phyloP scores from a whole-genome alignment of 2,113 vertebrate genomes.

The Leptosomus discolor region DNA sequence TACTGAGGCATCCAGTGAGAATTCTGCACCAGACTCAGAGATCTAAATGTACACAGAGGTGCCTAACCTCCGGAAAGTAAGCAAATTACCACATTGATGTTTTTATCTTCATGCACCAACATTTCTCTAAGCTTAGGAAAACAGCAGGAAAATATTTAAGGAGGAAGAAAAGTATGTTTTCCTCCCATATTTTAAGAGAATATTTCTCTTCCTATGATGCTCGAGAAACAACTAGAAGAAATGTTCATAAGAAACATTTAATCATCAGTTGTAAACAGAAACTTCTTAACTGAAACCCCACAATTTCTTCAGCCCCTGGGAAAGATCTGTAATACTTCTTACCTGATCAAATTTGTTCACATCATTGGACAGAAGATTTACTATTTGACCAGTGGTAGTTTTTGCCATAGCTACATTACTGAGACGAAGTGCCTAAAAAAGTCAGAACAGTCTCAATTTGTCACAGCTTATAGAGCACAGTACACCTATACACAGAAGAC shows the following conservation, averaged over 20 bases:
- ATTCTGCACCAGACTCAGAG: not conserved
- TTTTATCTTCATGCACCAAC: not conserved
- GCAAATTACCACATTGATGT: not conserved
- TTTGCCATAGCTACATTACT: slow-evolving; percentile 87
- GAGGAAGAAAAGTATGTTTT: not conserved
- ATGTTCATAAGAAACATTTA: not conserved
- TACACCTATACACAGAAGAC: not conserved
- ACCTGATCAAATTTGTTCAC: slow-evolving; percentile 97
- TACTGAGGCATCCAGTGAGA: not conserved
- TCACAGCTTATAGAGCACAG: not conserved
- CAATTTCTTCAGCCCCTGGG: not conserved
- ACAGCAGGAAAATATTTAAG: not conserved
- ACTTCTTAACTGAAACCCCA: not conserved
- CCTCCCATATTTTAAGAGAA: not conserved
- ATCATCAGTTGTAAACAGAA: not conserved
- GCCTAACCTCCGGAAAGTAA: not conserved
- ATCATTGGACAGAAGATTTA: slow-evolving; percentile 95
- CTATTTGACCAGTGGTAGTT: slow-evolving; percentile 95
- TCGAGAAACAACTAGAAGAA: not conserved
- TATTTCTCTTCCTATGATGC: not conserved
- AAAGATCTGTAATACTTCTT: not conserved
- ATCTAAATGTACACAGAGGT: not conserved
- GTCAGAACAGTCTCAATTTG: not conserved
- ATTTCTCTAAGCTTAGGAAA: not conserved
- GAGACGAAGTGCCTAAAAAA: slow-evolving; percentile 85